Percentiles rank a stretch among this genome's conserved stretches.
These are phyloP conservation scores for Trididemnum miniatum DNA, from an alignment of 23 tunicate genomes.

Conservation along the genomic window DNA sequence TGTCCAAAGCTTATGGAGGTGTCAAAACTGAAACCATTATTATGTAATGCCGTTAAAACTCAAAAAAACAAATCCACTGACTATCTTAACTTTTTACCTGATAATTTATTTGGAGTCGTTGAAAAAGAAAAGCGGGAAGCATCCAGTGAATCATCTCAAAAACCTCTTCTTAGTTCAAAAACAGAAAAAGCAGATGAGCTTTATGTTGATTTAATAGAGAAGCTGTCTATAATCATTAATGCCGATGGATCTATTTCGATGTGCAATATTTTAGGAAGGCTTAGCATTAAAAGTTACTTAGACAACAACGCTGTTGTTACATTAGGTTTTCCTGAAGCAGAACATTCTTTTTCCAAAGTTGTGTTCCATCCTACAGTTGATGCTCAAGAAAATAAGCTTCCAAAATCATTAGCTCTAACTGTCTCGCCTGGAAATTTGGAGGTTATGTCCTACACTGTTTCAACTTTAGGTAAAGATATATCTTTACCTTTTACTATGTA, in stretches of 20 bases:
- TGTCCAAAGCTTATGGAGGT: constrained; percentile 31
- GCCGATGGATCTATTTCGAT: neutral
- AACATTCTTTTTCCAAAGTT: constrained; percentile 4
- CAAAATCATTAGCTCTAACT: neutral
- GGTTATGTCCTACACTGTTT: constrained; percentile 18
- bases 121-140: constrained; percentile 32
- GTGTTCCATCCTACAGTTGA: constrained; percentile 21
- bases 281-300: constrained; percentile 39
- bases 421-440: constrained; percentile 28
- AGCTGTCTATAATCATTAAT: constrained; percentile 35
- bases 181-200: constrained; percentile 1
- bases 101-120: constrained; percentile 40
- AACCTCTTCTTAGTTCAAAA: constrained; percentile 9
- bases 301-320: neutral
- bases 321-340: constrained; percentile 6
- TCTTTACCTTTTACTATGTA: constrained; percentile 50
- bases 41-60: constrained; percentile 37
- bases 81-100: constrained; percentile 26
- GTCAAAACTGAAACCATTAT: constrained; percentile 30
- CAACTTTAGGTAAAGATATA: constrained; percentile 1
- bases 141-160: constrained; percentile 30
- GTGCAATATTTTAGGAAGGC: constrained; percentile 28
- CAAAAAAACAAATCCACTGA: neutral
- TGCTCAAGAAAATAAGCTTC: neutral
- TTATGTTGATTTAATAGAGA: constrained; percentile 40